Evolutionary conservation across 2,113 vertebrate species (phyloP).

Genomic region (Apodemus sylvaticus): DNA sequence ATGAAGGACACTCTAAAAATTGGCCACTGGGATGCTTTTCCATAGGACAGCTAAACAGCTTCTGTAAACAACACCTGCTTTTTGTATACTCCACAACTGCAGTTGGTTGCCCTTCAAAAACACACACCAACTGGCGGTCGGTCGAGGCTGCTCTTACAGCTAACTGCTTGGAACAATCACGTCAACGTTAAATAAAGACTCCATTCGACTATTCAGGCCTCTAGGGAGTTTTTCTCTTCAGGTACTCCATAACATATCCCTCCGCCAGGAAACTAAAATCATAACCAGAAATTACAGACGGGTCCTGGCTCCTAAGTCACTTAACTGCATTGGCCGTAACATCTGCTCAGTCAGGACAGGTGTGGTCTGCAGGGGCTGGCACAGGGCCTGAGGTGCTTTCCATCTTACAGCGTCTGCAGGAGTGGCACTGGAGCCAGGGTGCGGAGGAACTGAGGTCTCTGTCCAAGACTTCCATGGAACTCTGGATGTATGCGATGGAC

Average conservation of each 20-base stretch:
- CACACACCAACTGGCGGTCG: not conserved
- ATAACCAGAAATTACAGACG: not conserved
- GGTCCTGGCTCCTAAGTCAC: not conserved
- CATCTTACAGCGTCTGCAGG: too few species aligned
- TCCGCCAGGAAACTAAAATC: not conserved
- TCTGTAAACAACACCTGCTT: not conserved
- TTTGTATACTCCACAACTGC: not conserved
- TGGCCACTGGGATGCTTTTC: not conserved
- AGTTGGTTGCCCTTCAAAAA: not conserved
- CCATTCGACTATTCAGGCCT: not conserved
- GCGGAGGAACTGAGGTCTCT: not conserved
- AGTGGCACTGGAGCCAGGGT: fast-evolving
- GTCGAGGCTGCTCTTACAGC: not conserved
- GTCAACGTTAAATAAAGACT: not conserved
- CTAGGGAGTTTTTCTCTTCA: not conserved
- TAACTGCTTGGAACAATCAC: not conserved
- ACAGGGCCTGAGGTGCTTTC: not conserved
- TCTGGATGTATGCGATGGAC: fast-evolving
- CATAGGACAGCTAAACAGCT: not conserved
- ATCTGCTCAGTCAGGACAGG: not conserved
- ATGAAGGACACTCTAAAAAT: not conserved
- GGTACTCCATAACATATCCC: not conserved
- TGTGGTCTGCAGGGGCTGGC: not conserved
- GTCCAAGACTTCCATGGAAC: fast-evolving
- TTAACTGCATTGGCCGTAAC: not conserved